phyloP scores from a whole-genome alignment of 2,888 invertebrate species.

The Rhagophthalmus giganteus region DNA sequence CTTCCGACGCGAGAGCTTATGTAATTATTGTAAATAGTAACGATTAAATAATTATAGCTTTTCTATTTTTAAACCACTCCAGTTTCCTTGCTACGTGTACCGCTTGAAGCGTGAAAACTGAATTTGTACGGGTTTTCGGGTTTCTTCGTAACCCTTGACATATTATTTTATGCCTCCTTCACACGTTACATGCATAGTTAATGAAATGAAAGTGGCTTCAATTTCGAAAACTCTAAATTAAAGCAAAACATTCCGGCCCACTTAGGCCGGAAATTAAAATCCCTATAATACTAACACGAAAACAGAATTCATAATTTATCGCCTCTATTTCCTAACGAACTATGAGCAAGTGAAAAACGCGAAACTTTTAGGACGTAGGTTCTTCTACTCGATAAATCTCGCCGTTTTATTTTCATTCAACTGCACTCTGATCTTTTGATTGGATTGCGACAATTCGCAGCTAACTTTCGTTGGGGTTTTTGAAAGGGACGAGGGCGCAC shows the following conservation, averaged over 20 bases:
- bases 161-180: background rate
- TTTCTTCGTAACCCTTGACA: background rate
- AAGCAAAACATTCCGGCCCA: background rate
- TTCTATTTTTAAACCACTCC: no score
- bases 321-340: background rate
- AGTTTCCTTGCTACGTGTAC: no score
- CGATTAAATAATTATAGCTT: no score
- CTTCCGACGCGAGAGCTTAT: no score
- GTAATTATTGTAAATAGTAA: no score
- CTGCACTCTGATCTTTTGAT: constrained; percentile 21
- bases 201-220: constrained; percentile 1
- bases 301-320: constrained; percentile 3
- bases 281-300: constrained; percentile 3
- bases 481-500: constrained; percentile 17
- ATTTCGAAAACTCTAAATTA: constrained; percentile 1
- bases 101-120: no score
- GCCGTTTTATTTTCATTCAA: constrained; percentile 16
- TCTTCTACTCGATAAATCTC: constrained; percentile 3
- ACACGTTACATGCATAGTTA: background rate
- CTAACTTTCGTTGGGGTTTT: constrained; percentile 21
- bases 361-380: no score
- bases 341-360: no score
- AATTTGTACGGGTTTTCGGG: no score
- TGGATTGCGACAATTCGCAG: constrained; percentile 16
- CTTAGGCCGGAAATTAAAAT: constrained; percentile 3